Conservation (phyloP, 2,888 invertebrate species). For the Thereva unica region DNA sequence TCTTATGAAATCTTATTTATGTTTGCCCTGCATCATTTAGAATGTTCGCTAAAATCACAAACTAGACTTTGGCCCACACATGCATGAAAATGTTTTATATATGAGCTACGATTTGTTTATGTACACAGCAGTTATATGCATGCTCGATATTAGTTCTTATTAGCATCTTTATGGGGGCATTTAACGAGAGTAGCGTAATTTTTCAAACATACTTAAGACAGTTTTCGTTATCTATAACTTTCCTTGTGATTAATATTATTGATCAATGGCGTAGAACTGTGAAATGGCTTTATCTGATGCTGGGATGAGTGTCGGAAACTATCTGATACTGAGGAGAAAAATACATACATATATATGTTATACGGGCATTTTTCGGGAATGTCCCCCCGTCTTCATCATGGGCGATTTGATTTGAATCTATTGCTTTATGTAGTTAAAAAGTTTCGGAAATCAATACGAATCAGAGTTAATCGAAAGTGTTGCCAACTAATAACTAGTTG, state of each 20-base stretch:
- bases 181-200: constrained; percentile 25
- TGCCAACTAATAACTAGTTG: too few species aligned
- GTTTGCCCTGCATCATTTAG: constrained; percentile 38
- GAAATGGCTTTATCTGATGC: constrained; percentile 1
- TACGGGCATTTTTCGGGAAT: too few species aligned
- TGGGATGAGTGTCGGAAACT: too few species aligned
- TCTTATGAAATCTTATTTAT: constrained; percentile 38
- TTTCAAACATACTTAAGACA: constrained; percentile 24
- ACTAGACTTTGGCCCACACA: background rate
- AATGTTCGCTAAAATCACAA: constrained; percentile 26
- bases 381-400: too few species aligned
- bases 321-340: too few species aligned
- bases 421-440: too few species aligned
- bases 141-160: constrained; percentile 21
- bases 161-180: background rate
- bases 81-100: background rate
- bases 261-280: constrained; percentile 28
- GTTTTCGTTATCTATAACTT: constrained; percentile 13
- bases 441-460: too few species aligned
- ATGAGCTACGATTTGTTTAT: constrained; percentile 8
- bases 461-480: too few species aligned
- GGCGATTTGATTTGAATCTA: too few species aligned
- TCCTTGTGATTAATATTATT: constrained; percentile 22
- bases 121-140: constrained; percentile 14
- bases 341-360: too few species aligned